Conservation (phyloP, 2,888 invertebrate species). For the Tenthredo scrophulariae region DNA sequence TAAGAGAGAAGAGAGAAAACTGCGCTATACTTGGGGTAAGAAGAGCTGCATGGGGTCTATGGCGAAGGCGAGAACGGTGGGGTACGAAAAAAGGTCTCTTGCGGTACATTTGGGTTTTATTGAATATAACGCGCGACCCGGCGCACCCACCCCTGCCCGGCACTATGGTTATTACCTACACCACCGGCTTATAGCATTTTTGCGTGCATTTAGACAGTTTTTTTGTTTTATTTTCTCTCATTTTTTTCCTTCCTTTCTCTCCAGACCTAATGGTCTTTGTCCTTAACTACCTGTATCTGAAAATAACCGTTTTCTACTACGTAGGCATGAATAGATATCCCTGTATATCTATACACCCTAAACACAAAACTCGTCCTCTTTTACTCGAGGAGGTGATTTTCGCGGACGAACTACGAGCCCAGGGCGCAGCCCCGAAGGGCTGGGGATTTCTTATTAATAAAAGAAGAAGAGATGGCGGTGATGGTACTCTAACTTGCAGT, state of each 20-base stretch:
- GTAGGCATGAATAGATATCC: background rate
- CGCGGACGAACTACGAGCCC: conserved; percentile 2
- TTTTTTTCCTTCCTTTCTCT: conserved; percentile 23
- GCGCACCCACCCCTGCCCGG: conserved; percentile 56
- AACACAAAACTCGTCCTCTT: background rate
- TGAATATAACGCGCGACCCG: conserved; percentile 72
- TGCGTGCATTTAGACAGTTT: conserved; percentile 67
- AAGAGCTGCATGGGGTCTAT: conserved; percentile 61
- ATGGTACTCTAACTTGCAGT: conserved; percentile 33
- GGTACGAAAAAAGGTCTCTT: conserved; percentile 50
- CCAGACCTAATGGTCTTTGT: conserved; percentile 42
- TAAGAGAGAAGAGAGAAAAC: conserved; percentile 54
- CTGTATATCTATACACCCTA: background rate
- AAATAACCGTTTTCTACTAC: conserved; percentile 4
- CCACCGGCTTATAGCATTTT: conserved; percentile 67
- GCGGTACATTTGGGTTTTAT: conserved; percentile 66
- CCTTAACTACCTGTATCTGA: conserved; percentile 48
- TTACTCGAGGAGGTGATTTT: background rate
- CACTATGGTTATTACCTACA: conserved; percentile 68
- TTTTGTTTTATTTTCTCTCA: conserved; percentile 55
- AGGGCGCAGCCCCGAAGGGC: background rate
- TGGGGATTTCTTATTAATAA: conserved; percentile 37
- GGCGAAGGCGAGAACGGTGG: conserved; percentile 13
- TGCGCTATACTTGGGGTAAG: conserved; percentile 55
- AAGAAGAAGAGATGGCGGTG: conserved; percentile 3